phyloP scores from a whole-genome alignment of 2,888 invertebrate genomes.

The Ceraclea dissimilis region DNA sequence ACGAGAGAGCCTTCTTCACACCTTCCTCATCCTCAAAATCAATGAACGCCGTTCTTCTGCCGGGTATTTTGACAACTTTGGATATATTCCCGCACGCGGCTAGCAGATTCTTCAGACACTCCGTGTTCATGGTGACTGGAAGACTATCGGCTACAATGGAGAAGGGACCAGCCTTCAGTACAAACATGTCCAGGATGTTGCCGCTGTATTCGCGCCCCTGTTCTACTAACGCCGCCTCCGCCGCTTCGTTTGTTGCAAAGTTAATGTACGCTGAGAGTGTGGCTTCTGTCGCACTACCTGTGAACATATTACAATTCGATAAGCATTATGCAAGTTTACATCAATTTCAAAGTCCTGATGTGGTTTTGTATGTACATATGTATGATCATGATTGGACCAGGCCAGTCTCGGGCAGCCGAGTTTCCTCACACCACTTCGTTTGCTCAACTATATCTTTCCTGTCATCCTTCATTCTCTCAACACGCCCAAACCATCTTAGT shows the following conservation, averaged over 20 bases:
- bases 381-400: too few species aligned
- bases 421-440: too few species aligned
- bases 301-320: too few species aligned
- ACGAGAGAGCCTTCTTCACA: slow-evolving; percentile 12
- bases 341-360: too few species aligned
- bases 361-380: too few species aligned
- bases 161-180: slow-evolving; percentile 12
- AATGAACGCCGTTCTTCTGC: slow-evolving; percentile 17
- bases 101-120: slow-evolving; percentile 17
- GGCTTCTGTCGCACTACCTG: slow-evolving; percentile 2
- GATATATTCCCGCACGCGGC: slow-evolving; percentile 15
- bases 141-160: slow-evolving; percentile 12
- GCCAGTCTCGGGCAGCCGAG: too few species aligned
- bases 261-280: slow-evolving; percentile 16
- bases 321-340: too few species aligned
- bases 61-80: slow-evolving; percentile 15
- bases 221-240: slow-evolving; percentile 16
- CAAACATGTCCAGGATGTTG: slow-evolving; percentile 6
- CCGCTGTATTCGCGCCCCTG: slow-evolving; percentile 11
- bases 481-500: too few species aligned
- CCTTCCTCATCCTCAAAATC: slow-evolving; percentile 20
- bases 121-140: slow-evolving; percentile 13
- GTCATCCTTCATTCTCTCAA: too few species aligned
- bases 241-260: slow-evolving; percentile 6
- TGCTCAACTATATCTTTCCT: too few species aligned